Conservation (phyloP, 2,797 vertebrate genomes). For the Lagodon rhomboides region DNA sequence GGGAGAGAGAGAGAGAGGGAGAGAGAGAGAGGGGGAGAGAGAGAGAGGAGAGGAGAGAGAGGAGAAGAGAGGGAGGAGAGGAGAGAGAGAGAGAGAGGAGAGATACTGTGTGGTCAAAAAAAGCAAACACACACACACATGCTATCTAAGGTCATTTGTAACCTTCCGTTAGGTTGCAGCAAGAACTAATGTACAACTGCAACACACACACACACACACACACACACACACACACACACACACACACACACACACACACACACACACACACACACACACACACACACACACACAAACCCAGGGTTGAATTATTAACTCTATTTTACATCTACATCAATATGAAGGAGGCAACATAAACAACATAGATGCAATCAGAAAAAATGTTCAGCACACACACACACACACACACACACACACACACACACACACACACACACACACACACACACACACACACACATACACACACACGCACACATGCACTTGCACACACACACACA, state of each 20-base stretch:
- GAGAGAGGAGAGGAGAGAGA: not conserved
- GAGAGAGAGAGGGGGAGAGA: too few relatives aligned
- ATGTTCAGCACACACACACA: slow-evolving; percentile 1
- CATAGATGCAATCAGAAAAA: slow-evolving; percentile 14
- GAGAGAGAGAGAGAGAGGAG: not conserved
- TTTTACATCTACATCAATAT: not conserved
- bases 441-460: not conserved
- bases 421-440: not conserved
- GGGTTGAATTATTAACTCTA: slow-evolving; percentile 14
- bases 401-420: not conserved
- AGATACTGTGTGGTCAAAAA: not conserved
- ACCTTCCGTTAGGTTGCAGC: not conserved
- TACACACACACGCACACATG: slow-evolving; percentile 11
- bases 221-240: slow-evolving; percentile 1
- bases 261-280: slow-evolving; percentile 19
- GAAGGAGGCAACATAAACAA: slow-evolving; percentile 22
- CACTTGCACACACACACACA: not conserved
- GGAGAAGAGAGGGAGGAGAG: not conserved
- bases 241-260: slow-evolving; percentile 16
- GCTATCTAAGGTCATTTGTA: not conserved
- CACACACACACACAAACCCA: not conserved
- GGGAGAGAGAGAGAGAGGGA: not conserved
- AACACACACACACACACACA: not conserved
- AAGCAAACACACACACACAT: not conserved
- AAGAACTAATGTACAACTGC: not conserved